phyloP scores from a whole-genome alignment of 2,797 vertebrate genomes.

The Sphenodon punctatus region DNA sequence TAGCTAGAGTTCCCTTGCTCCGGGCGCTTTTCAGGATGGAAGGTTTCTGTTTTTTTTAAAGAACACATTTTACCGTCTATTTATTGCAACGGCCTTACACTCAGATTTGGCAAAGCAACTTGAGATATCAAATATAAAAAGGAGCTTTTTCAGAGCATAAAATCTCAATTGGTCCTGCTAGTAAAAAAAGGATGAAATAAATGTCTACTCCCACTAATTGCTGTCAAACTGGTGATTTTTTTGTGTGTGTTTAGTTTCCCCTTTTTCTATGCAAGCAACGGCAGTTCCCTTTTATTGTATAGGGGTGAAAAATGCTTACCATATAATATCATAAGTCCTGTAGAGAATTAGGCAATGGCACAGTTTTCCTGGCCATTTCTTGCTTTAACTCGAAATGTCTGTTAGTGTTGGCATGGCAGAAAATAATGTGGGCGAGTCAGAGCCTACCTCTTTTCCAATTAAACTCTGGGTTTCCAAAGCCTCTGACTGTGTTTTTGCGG shows the following conservation, averaged over 20 bases:
- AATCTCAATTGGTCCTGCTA: conserved; percentile 72
- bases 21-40: conserved; percentile 51
- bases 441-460: conserved; percentile 61
- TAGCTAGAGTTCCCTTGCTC: conserved; percentile 48
- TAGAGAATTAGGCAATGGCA: conserved; percentile 73
- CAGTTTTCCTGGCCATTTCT: conserved; percentile 61
- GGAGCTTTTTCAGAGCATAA: conserved; percentile 70
- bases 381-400: conserved; percentile 69
- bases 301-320: conserved; percentile 70
- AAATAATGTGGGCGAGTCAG: conserved; percentile 56
- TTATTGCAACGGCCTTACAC: conserved; percentile 64
- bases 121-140: conserved; percentile 70
- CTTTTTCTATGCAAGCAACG: conserved; percentile 71
- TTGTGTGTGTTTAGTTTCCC: conserved; percentile 68
- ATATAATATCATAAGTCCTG: conserved; percentile 72
- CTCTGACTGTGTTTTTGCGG: conserved; percentile 39
- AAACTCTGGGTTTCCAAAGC: conserved; percentile 30
- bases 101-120: conserved; percentile 58
- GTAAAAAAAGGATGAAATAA: conserved; percentile 74
- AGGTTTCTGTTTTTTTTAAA: too few relatives aligned
- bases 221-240: conserved; percentile 63
- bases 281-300: conserved; percentile 68
- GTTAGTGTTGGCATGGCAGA: conserved; percentile 57
- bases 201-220: conserved; percentile 73
- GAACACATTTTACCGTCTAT: conserved; percentile 57